Percentiles rank a stretch among this genome's conserved stretches.
Evolutionary conservation across 2,888 invertebrate species (phyloP).

Genomic region (Lamellibrachia satsuma): DNA sequence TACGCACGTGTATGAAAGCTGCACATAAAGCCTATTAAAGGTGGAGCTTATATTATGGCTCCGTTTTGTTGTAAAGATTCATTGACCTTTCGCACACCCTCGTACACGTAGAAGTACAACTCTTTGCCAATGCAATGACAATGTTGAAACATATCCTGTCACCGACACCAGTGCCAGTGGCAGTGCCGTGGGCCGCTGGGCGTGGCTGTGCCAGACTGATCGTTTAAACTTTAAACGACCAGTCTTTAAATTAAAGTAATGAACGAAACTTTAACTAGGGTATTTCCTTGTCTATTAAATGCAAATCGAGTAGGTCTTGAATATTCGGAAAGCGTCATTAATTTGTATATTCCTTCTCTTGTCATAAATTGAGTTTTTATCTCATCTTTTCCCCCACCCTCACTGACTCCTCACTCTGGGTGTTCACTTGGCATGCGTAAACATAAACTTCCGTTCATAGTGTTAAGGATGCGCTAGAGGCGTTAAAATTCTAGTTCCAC

Average conservation of each 20-base stretch:
- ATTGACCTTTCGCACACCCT: conserved; percentile 91
- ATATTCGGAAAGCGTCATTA: conserved; percentile 96
- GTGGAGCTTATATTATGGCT: not conserved
- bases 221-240: conserved; percentile 39
- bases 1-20: not conserved
- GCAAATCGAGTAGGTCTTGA: conserved; percentile 94
- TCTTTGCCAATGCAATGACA: conserved; percentile 78
- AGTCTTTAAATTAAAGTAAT: conserved; percentile 46
- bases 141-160: conserved; percentile 94
- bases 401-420: conserved; percentile 34
- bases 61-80: conserved; percentile 19
- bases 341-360: conserved; percentile 94
- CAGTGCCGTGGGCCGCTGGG: no score
- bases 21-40: no score
- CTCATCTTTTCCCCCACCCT: conserved; percentile 65
- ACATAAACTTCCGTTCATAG: not conserved
- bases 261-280: conserved; percentile 82
- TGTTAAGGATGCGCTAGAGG: not conserved
- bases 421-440: conserved; percentile 34
- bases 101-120: conserved; percentile 96
- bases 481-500: not conserved
- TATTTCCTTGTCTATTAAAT: conserved; percentile 75
- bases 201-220: conserved; percentile 42
- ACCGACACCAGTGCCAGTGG: conserved; percentile 33
- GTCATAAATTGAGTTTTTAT: conserved; percentile 97